These are phyloP conservation scores for Brachirus orientalis DNA, from an alignment of 2,113 vertebrate species.

Conservation along the genomic window DNA sequence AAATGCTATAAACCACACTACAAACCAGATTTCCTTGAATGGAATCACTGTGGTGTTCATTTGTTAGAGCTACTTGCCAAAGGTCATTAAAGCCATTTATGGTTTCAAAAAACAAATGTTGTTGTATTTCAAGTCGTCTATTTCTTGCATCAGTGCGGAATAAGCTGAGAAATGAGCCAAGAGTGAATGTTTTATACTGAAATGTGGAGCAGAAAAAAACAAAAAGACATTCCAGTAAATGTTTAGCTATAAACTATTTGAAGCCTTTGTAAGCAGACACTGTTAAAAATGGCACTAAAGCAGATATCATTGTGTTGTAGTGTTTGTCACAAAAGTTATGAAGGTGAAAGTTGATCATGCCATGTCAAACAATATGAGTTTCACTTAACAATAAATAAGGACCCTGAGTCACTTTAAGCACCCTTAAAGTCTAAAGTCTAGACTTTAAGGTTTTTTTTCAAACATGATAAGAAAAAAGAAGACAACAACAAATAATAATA, in stretches of 20 bases:
- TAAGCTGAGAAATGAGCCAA: not conserved
- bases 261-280: not conserved
- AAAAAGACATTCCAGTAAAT: not conserved
- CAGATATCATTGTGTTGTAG: not conserved
- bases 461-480: too few relatives aligned
- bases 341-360: not conserved
- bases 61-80: not conserved
- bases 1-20: not conserved
- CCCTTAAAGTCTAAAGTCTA: too few relatives aligned
- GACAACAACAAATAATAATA: too few relatives aligned
- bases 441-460: too few relatives aligned
- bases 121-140: not conserved
- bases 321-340: not conserved
- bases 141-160: not conserved
- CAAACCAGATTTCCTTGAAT: not conserved
- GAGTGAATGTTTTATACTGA: not conserved
- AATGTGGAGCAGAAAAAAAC: slow-evolving; percentile 3
- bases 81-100: slow-evolving; percentile 2
- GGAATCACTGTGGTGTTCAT: not conserved
- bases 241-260: not conserved
- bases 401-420: not conserved
- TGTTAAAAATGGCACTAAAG: not conserved
- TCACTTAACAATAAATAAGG: not conserved
- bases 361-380: too few relatives aligned
- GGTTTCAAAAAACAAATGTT: not conserved